phyloP scores from a whole-genome alignment of 2,797 vertebrate genomes.

The Potorous gilbertii region DNA sequence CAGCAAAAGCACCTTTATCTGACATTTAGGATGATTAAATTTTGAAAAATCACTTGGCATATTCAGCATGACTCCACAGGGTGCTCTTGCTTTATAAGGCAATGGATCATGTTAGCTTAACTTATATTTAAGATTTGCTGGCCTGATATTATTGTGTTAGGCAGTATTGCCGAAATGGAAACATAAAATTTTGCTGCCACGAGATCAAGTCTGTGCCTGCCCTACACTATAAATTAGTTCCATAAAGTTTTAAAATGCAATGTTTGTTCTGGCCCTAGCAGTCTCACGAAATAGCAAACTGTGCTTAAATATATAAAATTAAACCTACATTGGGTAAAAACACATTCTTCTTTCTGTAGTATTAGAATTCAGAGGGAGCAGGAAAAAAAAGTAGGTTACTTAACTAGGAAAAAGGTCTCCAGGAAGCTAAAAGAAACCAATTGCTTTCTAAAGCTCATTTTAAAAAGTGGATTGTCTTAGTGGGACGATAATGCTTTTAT shows the following conservation, averaged over 20 bases:
- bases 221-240: slow-evolving; percentile 83
- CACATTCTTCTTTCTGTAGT: slow-evolving; percentile 30
- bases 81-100: slow-evolving; percentile 86
- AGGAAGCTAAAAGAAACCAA: slow-evolving; percentile 34
- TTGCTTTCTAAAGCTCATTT: slow-evolving; percentile 21
- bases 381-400: slow-evolving; percentile 4
- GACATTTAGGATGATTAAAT: slow-evolving; percentile 93
- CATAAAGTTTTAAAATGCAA: slow-evolving; percentile 83
- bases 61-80: slow-evolving; percentile 86
- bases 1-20: slow-evolving; percentile 91
- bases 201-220: slow-evolving; percentile 83
- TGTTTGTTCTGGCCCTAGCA: slow-evolving; percentile 74
- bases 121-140: slow-evolving; percentile 86
- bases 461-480: background rate
- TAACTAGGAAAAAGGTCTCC: slow-evolving; percentile 11
- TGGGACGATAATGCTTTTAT: background rate
- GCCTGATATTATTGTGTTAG: slow-evolving; percentile 86
- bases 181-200: slow-evolving; percentile 85
- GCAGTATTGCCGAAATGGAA: slow-evolving; percentile 84
- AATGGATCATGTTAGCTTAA: slow-evolving; percentile 89
- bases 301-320: slow-evolving; percentile 78
- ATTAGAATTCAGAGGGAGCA: slow-evolving; percentile 32
- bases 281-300: slow-evolving; percentile 67
- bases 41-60: slow-evolving; percentile 88
- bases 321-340: slow-evolving; percentile 66